Conservation (phyloP, 1,140 invertebrate genomes). For the Whitmania pigra region DNA sequence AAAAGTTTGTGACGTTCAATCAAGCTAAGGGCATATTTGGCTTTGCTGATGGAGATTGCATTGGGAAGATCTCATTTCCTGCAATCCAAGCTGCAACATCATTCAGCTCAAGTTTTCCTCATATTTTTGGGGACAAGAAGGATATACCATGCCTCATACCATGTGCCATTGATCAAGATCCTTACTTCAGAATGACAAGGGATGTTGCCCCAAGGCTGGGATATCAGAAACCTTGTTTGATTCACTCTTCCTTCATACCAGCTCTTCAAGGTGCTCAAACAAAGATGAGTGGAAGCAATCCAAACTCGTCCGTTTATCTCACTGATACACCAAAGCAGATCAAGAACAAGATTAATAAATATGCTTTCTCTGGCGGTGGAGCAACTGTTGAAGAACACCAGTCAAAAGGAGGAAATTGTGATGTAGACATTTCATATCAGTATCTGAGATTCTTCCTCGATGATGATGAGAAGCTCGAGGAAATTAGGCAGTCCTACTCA, state of each 20-base stretch:
- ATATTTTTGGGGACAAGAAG: constrained; percentile 67
- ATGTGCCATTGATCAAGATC: constrained; percentile 98
- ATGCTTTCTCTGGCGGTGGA: constrained; percentile 93
- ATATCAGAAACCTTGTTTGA: constrained; percentile 75
- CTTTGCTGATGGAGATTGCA: constrained; percentile 81
- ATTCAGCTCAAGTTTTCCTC: constrained; percentile 85
- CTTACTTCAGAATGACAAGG: constrained; percentile 95
- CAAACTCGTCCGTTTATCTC: constrained; percentile 83
- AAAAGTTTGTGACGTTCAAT: constrained; percentile 87
- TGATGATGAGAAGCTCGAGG: constrained; percentile 73
- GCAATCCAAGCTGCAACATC: constrained; percentile 89
- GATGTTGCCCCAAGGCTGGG: constrained; percentile 84
- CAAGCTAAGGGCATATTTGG: constrained; percentile 88
- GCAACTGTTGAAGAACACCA: constrained; percentile 83
- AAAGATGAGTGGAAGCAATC: constrained; percentile 94
- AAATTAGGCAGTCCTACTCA: constrained; percentile 70
- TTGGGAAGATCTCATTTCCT: constrained; percentile 94
- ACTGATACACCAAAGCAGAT: constrained; percentile 91
- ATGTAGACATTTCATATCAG: constrained; percentile 88
- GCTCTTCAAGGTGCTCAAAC: constrained; percentile 87
- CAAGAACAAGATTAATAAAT: constrained; percentile 96
- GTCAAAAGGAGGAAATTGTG: constrained; percentile 77
- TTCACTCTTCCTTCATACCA: constrained; percentile 90
- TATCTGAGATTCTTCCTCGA: constrained; percentile 91
- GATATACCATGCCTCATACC: constrained; percentile 85